A percentile compares a stretch with the other conserved stretches of the same genome.
Evolutionary conservation across 2,113 vertebrate species (phyloP).

Genomic region (Clinocottus analis): DNA sequence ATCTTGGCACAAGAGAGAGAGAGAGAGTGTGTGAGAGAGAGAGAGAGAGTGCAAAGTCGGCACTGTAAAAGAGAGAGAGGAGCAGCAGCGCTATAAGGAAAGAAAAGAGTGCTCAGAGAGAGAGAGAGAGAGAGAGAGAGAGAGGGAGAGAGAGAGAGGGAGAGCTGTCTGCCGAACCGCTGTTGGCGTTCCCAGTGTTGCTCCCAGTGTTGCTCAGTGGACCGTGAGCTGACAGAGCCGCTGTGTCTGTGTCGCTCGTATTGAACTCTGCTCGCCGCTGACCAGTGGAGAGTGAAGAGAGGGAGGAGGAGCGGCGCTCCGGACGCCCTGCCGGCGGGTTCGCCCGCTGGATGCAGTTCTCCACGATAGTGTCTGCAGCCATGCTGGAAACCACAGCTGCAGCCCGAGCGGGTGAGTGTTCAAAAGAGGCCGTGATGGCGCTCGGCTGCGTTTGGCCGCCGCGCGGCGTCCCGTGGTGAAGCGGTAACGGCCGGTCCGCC

Average conservation of each 20-base stretch:
- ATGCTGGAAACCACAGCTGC: slow-evolving; percentile 81
- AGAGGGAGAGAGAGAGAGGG: slow-evolving; percentile 51
- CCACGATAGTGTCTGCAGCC: slow-evolving; percentile 64
- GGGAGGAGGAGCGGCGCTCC: slow-evolving; percentile 50
- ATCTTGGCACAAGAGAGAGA: slow-evolving; percentile 81
- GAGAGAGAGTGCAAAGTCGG: slow-evolving; percentile 62
- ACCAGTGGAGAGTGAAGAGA: slow-evolving; percentile 71
- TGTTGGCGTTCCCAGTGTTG: slow-evolving; percentile 68
- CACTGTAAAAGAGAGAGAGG: slow-evolving; percentile 48
- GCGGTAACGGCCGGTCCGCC: neutral
- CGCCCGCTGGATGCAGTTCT: slow-evolving; percentile 47
- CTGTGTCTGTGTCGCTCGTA: slow-evolving; percentile 68
- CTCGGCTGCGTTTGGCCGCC: slow-evolving; percentile 25
- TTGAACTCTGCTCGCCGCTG: slow-evolving; percentile 69
- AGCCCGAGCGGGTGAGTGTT: slow-evolving; percentile 77
- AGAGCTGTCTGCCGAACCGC: slow-evolving; percentile 73
- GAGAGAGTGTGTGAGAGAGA: slow-evolving; percentile 81
- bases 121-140: slow-evolving; percentile 37
- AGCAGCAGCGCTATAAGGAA: slow-evolving; percentile 69
- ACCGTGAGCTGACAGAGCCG: slow-evolving; percentile 71
- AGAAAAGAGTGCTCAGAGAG: slow-evolving; percentile 55
- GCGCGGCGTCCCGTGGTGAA: neutral
- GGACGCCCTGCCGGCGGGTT: slow-evolving; percentile 64
- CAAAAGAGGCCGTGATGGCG: slow-evolving; percentile 21
- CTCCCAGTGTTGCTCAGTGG: slow-evolving; percentile 75